Evolutionary conservation across 2,888 invertebrate species (phyloP), one percentile per base, ranked within the genome.

Genomic region (Hecatera dysodea): DNA sequence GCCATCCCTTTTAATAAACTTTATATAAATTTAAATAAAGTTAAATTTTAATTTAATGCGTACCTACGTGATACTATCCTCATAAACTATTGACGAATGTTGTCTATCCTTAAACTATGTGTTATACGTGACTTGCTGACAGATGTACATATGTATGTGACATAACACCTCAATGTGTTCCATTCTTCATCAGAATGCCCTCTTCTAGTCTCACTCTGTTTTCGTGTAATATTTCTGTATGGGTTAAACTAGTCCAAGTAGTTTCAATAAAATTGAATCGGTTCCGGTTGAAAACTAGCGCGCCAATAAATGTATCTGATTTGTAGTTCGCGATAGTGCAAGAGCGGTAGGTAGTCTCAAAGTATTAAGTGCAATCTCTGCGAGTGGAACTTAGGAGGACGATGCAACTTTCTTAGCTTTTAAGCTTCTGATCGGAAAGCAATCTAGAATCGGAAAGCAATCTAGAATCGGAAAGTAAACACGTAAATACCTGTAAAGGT

Each of bases 281-380:
- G 72, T 57, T 27, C 15, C 12, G 24, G 48, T 56, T 52, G 39
- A 48, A 69, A 70, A 77, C 42, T 67, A 22, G 63, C 12, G 50
- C 48, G 50, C 44, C 33, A 55, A 67, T 55, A 64, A 61, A 66
- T 78, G 63, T 60, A 64, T 67, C 12, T 42, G 36, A 64, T 64
- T 52, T 48, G 27, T 60, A 48, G 33, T 29, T 68, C n/a, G 36
- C 42, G 46, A 56, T 78, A 64, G 63, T 64, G 46, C 55, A 55
- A 19, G 44, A 72, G 63, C 52, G 19, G 59, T 36, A 48, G 46
- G 52, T 59, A 63, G 72, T 67, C 60, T 65, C 50, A 70, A 70
- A 62, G 75, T 71, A 70, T 70, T 67, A 70, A 67, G 70, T 68
- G 67, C 22, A 66, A 60, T 65, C 78, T 67, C 46, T 72, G 52